phyloP scores from a whole-genome alignment of 2,888 invertebrate species.

The Drosophila crucigera region DNA sequence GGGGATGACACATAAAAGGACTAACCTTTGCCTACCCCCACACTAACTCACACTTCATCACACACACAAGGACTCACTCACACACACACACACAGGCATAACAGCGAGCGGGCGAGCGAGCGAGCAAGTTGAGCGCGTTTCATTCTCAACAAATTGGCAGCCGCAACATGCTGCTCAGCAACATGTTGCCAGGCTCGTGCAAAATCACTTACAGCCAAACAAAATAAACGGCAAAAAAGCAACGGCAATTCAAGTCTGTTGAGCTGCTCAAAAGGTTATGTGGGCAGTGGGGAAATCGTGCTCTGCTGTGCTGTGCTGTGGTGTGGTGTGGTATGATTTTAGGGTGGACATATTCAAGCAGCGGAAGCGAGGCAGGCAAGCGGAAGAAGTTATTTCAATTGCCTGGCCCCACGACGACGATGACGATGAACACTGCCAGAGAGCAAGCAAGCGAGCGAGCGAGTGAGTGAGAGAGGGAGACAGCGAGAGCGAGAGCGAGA shows the following conservation, averaged over 20 bases:
- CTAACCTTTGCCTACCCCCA: constrained; percentile 48
- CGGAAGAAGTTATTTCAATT: constrained; percentile 79
- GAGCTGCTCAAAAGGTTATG: constrained; percentile 62
- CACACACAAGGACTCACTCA: constrained; percentile 6
- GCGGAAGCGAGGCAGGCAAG: constrained; percentile 77
- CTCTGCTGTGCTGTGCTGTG: not conserved
- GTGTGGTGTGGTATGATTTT: constrained; percentile 46
- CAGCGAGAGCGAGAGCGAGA: constrained; percentile 8
- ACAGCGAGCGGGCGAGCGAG: constrained; percentile 1
- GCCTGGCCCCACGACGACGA: constrained; percentile 58
- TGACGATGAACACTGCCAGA: constrained; percentile 9
- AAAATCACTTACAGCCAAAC: constrained; percentile 70
- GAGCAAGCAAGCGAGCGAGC: constrained; percentile 5
- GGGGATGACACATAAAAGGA: constrained; percentile 62
- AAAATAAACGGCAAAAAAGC: constrained; percentile 68
- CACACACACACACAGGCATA: constrained; percentile 7
- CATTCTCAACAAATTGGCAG: constrained; percentile 47
- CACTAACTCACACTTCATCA: constrained; percentile 7
- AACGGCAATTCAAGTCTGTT: constrained; percentile 71
- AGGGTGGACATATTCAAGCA: constrained; percentile 77
- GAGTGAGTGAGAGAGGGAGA: not conserved
- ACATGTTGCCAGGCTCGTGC: constrained; percentile 62
- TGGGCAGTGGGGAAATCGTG: constrained; percentile 17
- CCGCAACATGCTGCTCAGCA: constrained; percentile 57
- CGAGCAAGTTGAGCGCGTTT: constrained; percentile 31